phyloP scores from a whole-genome alignment of 2,888 invertebrate genomes.

The Seira sanloemensis region DNA sequence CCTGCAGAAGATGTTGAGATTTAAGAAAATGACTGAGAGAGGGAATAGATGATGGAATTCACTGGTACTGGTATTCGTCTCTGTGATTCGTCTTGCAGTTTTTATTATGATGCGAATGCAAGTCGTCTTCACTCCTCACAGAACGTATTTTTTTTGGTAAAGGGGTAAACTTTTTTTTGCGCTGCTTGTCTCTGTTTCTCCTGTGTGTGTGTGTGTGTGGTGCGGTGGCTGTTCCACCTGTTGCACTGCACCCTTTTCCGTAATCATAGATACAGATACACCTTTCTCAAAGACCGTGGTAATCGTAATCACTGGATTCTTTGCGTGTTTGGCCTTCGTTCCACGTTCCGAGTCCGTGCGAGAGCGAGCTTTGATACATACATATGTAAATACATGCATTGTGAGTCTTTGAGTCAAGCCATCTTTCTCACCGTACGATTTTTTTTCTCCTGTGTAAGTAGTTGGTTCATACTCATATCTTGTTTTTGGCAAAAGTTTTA shows the following conservation, averaged over 20 bases:
- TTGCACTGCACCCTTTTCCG: slow-evolving; percentile 65
- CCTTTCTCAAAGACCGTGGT: background rate
- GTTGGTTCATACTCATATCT: no score
- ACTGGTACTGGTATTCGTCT: background rate
- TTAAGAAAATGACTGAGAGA: no score
- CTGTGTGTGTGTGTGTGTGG: background rate
- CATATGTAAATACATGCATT: no score
- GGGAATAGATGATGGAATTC: no score
- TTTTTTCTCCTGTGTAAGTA: background rate
- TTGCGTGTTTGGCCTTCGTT: background rate
- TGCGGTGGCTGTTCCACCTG: slow-evolving; percentile 62
- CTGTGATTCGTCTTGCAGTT: background rate
- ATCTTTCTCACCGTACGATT: no score
- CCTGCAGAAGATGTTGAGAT: no score
- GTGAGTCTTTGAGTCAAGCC: no score
- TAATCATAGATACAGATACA: slow-evolving; percentile 17
- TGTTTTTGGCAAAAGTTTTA: background rate
- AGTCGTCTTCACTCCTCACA: no score
- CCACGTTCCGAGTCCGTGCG: slow-evolving; percentile 3
- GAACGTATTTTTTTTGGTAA: slow-evolving; percentile 30
- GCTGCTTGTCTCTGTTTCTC: background rate
- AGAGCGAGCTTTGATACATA: background rate
- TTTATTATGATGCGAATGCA: slow-evolving; percentile 33
- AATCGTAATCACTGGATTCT: slow-evolving; percentile 9
- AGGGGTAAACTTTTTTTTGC: slow-evolving; percentile 46